A percentile compares a stretch with the other conserved stretches of the same genome.
Evolutionary conservation across 2,113 vertebrate species (phyloP).

Genomic region (Misgurnus anguillicaudatus): DNA sequence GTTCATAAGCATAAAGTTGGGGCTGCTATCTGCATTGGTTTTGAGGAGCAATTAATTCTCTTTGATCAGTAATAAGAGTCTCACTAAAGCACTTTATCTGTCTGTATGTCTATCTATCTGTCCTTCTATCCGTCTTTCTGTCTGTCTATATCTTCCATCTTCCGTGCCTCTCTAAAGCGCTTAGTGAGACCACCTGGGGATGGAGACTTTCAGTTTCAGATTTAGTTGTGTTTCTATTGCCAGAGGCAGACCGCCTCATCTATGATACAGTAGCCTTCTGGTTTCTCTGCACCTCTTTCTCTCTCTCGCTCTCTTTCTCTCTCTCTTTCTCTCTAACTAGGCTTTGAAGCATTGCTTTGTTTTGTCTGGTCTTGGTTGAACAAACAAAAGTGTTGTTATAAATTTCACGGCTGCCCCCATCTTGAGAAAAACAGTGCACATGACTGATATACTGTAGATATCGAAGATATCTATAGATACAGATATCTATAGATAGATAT

Average conservation of each 20-base stretch:
- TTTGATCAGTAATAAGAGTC: conserved; percentile 61
- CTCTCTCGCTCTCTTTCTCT: background rate
- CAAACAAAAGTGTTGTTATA: conserved; percentile 13
- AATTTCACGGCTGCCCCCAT: background rate
- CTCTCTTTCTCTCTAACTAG: background rate
- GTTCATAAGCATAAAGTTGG: no score
- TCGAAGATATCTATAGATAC: no score
- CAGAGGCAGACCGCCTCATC: background rate
- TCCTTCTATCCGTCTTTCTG: background rate
- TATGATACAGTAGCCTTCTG: conserved; percentile 2
- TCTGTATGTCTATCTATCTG: background rate
- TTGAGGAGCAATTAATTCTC: conserved; percentile 65
- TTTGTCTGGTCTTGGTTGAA: conserved; percentile 5
- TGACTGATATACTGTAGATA: no score
- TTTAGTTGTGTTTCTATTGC: background rate
- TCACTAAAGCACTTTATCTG: conserved; percentile 55
- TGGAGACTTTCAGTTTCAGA: conserved; percentile 26
- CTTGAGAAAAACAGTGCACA: background rate
- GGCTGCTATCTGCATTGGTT: conserved; percentile 54
- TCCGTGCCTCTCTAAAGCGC: conserved; percentile 36
- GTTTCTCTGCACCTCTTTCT: conserved; percentile 24
- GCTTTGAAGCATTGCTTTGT: conserved; percentile 19
- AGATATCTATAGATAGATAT: no score
- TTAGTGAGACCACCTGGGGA: conserved; percentile 25
- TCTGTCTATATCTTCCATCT: background rate